Conservation (phyloP, 2,888 invertebrate genomes). For the Drosophila nigricruria region DNA sequence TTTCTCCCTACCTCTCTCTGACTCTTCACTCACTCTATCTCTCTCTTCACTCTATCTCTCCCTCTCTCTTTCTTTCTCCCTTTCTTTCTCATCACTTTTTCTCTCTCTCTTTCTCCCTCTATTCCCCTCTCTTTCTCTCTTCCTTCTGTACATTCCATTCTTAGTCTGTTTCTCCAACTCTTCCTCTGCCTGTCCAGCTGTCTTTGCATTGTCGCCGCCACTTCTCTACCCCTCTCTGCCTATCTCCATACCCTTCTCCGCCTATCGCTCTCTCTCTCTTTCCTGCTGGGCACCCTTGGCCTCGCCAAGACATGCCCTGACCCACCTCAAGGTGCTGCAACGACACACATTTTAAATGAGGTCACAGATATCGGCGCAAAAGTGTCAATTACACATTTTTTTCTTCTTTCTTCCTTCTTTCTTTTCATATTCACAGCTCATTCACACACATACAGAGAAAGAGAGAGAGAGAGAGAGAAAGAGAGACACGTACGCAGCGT, state of each 20-base stretch:
- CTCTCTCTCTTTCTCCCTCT: not conserved
- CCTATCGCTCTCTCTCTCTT: not conserved
- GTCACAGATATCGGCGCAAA: conserved; percentile 77
- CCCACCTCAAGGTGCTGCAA: conserved; percentile 70
- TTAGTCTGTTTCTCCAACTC: not conserved
- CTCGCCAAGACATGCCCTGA: conserved; percentile 61
- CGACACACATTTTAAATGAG: conserved; percentile 78
- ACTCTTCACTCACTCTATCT: not conserved
- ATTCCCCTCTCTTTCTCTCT: not conserved
- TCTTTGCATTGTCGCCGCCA: not conserved
- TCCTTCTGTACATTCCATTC: not conserved
- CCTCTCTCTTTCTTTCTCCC: not conserved
- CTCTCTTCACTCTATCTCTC: not conserved
- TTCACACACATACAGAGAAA: conserved; percentile 11
- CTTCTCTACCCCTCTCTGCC: not conserved
- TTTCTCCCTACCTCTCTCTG: not conserved
- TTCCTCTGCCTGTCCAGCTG: not conserved
- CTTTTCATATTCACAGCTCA: conserved; percentile 17
- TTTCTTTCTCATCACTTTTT: not conserved
- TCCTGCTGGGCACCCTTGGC: conserved; percentile 34
- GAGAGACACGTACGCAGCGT: conserved; percentile 8
- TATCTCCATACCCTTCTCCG: not conserved
- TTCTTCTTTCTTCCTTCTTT: conserved; percentile 20
- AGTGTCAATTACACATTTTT: conserved; percentile 80
- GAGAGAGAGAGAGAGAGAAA: conserved; percentile 1